Evolutionary conservation across 1,140 invertebrate species (phyloP), one percentile per base, ranked within the genome.

Genomic region (Drosophila kikkawai): DNA sequence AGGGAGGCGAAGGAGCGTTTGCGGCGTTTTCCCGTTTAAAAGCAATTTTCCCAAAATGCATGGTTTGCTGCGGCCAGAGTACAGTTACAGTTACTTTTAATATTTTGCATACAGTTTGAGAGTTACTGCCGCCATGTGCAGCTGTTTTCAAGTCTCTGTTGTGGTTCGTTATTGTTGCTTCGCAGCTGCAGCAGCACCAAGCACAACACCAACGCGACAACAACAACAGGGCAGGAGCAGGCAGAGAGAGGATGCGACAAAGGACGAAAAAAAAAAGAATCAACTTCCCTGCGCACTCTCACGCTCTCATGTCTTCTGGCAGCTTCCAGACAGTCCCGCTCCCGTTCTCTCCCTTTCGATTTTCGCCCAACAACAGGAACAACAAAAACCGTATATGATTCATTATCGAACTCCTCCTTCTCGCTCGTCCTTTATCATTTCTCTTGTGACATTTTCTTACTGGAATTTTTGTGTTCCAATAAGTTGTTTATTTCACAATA

Each of bases 91-190:
- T 56, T 56, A 39, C 47, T 79, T 56, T 58, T 8, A 34, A 58
- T 45, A 68, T 36, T 75, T 29, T 42, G 59, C 48, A 60, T 64
- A 84, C 71, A 82, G 83, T 87, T 87, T 76, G 51, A 37, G 42
- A 83, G 65, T 39, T 63, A 48, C 37, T 71, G 84, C 44, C 44
- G 59, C 39, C 55, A 53, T 71, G 61, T 80, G 84, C 84, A 87
- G 85, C 85, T 88, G 85, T 85, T 84, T 90, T 85, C 51, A 57
- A 69, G 74, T 66, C 50, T 65, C 71, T 86, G 83, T 82, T 86
- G 71, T 80, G 56, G 63, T 79, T 68, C 47, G 53, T 74, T 75
- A 69, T 83, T 87, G 76, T 80, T 87, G 73, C 69, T 42, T 69
- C 80, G 84, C 80, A 80, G 76, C 83, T 74, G 83, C 82, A 76